phyloP scores from a whole-genome alignment of 2,888 invertebrate genomes.

The Euzetes globulus region DNA sequence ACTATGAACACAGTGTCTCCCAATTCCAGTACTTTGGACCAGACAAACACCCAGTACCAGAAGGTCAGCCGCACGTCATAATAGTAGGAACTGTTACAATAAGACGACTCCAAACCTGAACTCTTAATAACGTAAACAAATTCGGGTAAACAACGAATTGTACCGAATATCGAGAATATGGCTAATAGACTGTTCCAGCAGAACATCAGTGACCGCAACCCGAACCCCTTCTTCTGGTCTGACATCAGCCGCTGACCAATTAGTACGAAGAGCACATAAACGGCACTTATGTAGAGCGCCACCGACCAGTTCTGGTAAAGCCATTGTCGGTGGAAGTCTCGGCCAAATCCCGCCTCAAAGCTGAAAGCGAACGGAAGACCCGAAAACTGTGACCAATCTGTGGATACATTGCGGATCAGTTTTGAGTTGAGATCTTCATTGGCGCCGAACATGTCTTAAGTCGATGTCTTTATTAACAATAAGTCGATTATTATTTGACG shows the following conservation, averaged over 20 bases:
- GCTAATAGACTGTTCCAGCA: conserved; percentile 90
- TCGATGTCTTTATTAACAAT: neutral
- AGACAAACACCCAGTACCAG: conserved; percentile 95
- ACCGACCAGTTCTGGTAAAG: conserved; percentile 94
- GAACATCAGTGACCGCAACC: conserved; percentile 74
- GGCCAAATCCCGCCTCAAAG: conserved; percentile 20
- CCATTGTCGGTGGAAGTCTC: conserved; percentile 63
- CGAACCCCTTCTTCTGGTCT: conserved; percentile 70
- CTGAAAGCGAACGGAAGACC: conserved; percentile 29
- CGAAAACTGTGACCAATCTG: conserved; percentile 26
- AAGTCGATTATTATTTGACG: no score
- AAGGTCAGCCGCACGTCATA: conserved; percentile 86
- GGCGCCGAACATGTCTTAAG: neutral
- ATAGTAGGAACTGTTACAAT: conserved; percentile 88
- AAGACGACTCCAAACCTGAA: conserved; percentile 87
- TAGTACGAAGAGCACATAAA: conserved; percentile 89
- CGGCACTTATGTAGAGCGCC: conserved; percentile 76
- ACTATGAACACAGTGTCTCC: conserved; percentile 87
- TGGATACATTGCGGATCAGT: neutral
- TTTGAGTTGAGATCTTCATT: neutral
- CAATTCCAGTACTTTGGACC: conserved; percentile 91
- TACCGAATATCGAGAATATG: conserved; percentile 86
- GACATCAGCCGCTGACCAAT: conserved; percentile 90
- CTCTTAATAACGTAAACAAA: conserved; percentile 76
- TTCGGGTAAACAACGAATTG: conserved; percentile 78